Percentiles rank a stretch among this genome's conserved stretches.
These are phyloP conservation scores for Syrrhaptes paradoxus DNA, from an alignment of 2,113 vertebrate species.

Conservation along the genomic window DNA sequence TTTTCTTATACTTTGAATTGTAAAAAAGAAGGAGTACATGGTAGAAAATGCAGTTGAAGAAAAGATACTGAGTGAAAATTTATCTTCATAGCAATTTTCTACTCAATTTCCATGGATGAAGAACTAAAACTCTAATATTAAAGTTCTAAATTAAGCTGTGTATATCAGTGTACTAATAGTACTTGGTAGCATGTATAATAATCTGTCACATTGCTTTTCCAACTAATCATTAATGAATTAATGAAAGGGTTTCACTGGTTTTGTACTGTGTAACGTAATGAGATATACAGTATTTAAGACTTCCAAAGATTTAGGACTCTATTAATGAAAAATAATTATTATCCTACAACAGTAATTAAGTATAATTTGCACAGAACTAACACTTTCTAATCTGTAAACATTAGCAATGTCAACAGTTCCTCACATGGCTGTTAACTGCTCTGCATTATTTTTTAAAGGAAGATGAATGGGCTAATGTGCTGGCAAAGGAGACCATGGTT, in stretches of 20 bases:
- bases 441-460: neutral
- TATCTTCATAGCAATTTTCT: slow-evolving; percentile 53
- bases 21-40: neutral
- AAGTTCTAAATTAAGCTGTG: slow-evolving; percentile 68
- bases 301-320: slow-evolving; percentile 65
- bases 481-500: neutral
- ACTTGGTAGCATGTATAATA: slow-evolving; percentile 60
- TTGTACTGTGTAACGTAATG: slow-evolving; percentile 59
- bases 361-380: slow-evolving; percentile 62
- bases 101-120: slow-evolving; percentile 63
- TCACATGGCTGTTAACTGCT: slow-evolving; percentile 20
- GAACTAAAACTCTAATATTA: slow-evolving; percentile 58
- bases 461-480: neutral
- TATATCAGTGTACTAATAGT: slow-evolving; percentile 54
- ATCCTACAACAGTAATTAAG: slow-evolving; percentile 66
- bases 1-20: neutral
- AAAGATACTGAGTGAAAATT: slow-evolving; percentile 30
- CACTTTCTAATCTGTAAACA: slow-evolving; percentile 66
- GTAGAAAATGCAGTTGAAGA: neutral
- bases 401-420: slow-evolving; percentile 61
- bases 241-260: slow-evolving; percentile 62
- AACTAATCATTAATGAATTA: slow-evolving; percentile 64
- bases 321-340: slow-evolving; percentile 76
- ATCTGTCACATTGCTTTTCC: slow-evolving; percentile 62
- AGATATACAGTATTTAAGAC: slow-evolving; percentile 67